phyloP scores from a whole-genome alignment of 2,888 invertebrate species.

The Melinaea menophilus region DNA sequence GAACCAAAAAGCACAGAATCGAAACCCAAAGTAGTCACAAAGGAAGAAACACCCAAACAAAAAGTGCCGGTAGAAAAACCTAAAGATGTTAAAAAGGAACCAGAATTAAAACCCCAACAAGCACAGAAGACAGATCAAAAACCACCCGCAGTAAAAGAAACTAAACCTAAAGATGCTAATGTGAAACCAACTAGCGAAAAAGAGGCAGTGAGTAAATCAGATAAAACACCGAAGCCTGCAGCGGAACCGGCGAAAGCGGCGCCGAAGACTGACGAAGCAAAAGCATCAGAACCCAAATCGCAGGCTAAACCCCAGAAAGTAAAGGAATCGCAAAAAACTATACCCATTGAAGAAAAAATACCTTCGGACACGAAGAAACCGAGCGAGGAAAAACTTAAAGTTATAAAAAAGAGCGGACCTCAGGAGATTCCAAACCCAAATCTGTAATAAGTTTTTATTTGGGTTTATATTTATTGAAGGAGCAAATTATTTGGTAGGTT shows the following conservation, averaged over 20 bases:
- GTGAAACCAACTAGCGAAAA: slow-evolving; percentile 6
- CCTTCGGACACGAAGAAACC: slow-evolving; percentile 75
- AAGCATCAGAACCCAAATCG: slow-evolving; percentile 28
- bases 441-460: slow-evolving; percentile 35
- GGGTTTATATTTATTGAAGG: neutral
- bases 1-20: slow-evolving; percentile 42
- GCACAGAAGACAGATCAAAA: slow-evolving; percentile 25
- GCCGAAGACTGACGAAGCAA: slow-evolving; percentile 17
- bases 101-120: slow-evolving; percentile 29
- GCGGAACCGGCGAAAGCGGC: too few relatives aligned
- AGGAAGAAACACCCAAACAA: slow-evolving; percentile 29
- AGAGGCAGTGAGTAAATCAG: too few relatives aligned
- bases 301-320: slow-evolving; percentile 33
- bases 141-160: slow-evolving; percentile 42
- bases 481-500: neutral
- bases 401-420: slow-evolving; percentile 78
- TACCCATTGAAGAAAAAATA: slow-evolving; percentile 76
- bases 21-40: slow-evolving; percentile 29
- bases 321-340: slow-evolving; percentile 44
- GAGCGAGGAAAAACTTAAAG: slow-evolving; percentile 74
- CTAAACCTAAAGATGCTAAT: slow-evolving; percentile 27
- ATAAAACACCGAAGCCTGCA: too few relatives aligned
- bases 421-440: slow-evolving; percentile 65
- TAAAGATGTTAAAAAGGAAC: slow-evolving; percentile 39
- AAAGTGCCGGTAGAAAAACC: slow-evolving; percentile 35